A percentile compares a stretch with the other conserved stretches of the same genome.
phyloP scores from a whole-genome alignment of 2,888 invertebrate genomes.

The Hyalella azteca region DNA sequence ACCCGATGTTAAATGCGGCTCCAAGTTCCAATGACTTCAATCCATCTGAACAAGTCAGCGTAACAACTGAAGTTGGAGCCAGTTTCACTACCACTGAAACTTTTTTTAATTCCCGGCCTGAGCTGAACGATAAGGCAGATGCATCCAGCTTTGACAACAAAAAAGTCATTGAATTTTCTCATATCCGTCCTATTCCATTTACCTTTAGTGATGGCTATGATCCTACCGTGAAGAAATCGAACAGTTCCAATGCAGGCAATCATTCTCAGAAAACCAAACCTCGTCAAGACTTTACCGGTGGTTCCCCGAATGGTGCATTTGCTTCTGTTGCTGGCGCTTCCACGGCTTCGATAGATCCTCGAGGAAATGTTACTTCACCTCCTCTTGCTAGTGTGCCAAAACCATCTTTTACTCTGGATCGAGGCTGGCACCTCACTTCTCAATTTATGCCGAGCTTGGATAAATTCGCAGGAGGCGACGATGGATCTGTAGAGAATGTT shows the following conservation, averaged over 20 bases:
- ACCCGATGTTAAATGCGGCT: too few relatives aligned
- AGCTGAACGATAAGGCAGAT: not conserved
- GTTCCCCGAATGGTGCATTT: not conserved
- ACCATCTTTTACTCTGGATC: conserved; percentile 23
- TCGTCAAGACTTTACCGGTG: too few relatives aligned
- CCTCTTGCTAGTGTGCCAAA: conserved; percentile 7
- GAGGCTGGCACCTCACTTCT: conserved; percentile 52
- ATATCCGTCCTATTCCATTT: conserved; percentile 36
- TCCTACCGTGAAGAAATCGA: not conserved
- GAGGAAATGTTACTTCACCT: not conserved
- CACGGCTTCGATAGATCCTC: not conserved
- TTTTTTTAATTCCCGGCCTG: not conserved
- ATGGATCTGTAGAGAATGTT: not conserved
- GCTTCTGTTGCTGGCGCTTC: not conserved
- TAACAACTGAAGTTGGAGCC: not conserved
- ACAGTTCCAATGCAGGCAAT: too few relatives aligned
- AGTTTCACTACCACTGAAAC: not conserved
- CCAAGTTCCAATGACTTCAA: too few relatives aligned
- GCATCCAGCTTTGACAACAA: not conserved
- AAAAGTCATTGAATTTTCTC: conserved; percentile 17
- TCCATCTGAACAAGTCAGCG: not conserved
- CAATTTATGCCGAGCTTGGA: conserved; percentile 56
- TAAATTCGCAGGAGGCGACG: conserved; percentile 37
- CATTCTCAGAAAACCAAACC: too few relatives aligned
- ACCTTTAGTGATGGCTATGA: conserved; percentile 35